phyloP scores from a whole-genome alignment of 1,140 invertebrate species.

The Rhagoletis zephyria region DNA sequence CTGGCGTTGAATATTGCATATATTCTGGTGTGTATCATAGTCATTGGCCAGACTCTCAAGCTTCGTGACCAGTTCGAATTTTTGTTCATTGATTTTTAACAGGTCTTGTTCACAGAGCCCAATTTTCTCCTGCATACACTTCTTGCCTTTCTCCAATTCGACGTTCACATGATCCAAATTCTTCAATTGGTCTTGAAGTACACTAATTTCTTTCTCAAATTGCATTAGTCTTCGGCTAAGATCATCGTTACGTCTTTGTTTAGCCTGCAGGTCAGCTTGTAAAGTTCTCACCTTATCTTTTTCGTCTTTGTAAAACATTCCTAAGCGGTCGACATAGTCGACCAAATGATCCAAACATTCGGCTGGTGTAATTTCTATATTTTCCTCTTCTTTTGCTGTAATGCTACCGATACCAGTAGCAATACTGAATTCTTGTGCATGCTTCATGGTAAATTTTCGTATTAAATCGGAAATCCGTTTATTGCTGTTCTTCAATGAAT shows the following conservation, averaged over 20 bases:
- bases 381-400: neutral
- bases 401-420: neutral
- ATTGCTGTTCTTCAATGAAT: slow-evolving; percentile 40
- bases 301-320: slow-evolving; percentile 53
- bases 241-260: slow-evolving; percentile 41
- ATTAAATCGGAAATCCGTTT: slow-evolving; percentile 55
- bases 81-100: slow-evolving; percentile 18
- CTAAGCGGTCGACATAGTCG: slow-evolving; percentile 55
- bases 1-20: neutral
- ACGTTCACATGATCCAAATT: slow-evolving; percentile 28
- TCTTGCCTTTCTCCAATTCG: slow-evolving; percentile 47
- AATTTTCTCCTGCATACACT: slow-evolving; percentile 20
- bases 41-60: slow-evolving; percentile 2
- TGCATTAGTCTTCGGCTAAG: neutral
- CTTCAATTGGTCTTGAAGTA: slow-evolving; percentile 26
- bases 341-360: slow-evolving; percentile 56
- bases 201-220: slow-evolving; percentile 8
- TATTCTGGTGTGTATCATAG: slow-evolving; percentile 30
- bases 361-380: neutral
- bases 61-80: slow-evolving; percentile 22
- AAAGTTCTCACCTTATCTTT: slow-evolving; percentile 39
- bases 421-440: slow-evolving; percentile 57
- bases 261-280: slow-evolving; percentile 3
- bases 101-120: slow-evolving; percentile 8
- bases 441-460: slow-evolving; percentile 25